These are phyloP conservation scores for Diuraphis noxia DNA, from an alignment of 1,140 invertebrate genomes.

Conservation along the genomic window DNA sequence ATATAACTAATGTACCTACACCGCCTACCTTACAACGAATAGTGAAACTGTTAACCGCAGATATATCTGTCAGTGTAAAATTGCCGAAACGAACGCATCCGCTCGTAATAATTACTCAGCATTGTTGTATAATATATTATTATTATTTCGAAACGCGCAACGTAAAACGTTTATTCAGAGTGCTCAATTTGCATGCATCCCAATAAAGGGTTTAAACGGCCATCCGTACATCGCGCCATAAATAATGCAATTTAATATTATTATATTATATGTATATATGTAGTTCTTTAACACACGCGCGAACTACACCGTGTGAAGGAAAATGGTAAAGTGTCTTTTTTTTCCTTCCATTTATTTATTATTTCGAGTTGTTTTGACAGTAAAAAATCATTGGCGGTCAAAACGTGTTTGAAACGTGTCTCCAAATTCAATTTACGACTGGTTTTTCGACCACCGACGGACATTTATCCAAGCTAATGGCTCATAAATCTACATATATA, in stretches of 20 bases:
- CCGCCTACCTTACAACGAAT: not conserved
- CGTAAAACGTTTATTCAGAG: not conserved
- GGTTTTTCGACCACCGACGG: constrained; percentile 30
- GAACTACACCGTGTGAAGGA: not conserved
- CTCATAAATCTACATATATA: constrained; percentile 22
- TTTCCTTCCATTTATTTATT: not conserved
- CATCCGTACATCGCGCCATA: not conserved
- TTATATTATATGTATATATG: not conserved
- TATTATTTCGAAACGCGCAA: not conserved
- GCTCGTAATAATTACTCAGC: not conserved
- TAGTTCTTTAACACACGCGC: no score
- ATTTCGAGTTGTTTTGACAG: not conserved
- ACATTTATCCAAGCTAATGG: constrained; percentile 19
- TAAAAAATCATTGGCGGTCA: constrained; percentile 3
- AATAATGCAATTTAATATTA: not conserved
- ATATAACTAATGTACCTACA: not conserved
- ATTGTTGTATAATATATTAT: not conserved
- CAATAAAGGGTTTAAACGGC: constrained; percentile 7
- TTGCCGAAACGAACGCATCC: not conserved
- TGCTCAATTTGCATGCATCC: constrained; percentile 25
- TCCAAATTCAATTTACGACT: constrained; percentile 26
- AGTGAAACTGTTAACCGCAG: not conserved
- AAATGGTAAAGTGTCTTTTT: not conserved
- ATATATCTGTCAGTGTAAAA: not conserved
- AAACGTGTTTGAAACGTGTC: constrained; percentile 21